Evolutionary conservation across 1,140 invertebrate genomes (phyloP), one percentile per base, ranked within the genome.

Genomic region (Leptinotarsa defecta): DNA sequence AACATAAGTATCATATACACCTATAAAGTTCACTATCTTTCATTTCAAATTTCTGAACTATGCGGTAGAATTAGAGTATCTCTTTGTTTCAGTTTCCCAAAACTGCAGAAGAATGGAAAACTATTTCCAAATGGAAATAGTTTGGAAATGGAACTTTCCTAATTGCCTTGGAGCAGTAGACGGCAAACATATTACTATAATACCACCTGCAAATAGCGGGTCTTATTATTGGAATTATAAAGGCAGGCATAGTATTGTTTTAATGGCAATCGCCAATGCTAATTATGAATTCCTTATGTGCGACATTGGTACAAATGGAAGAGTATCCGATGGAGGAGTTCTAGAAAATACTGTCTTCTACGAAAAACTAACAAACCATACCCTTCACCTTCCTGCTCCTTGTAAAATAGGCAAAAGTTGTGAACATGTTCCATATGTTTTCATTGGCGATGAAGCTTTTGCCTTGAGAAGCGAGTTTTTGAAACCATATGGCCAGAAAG

Each of bases 371-470:
- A 17, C 4, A 5, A 71, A 52, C 20, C 48, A 71, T 48, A n/a
- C 19, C 13, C 48, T 71, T 13, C 69, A 71, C 11, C 48, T 71
- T 71, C 13, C 13, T 49, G n/a, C 48, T 19, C 48, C 69, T 22
- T 8, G 19, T 11, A 19, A 19, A 52, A 48, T 71, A 17, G 43
- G 0, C 20, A 71, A 71, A 15, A n/a, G 13, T 17, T 20, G 49
- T 24, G 48, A 71, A 67, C n/a, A 76, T 20, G 48, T 22, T 68
- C 82, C 8, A 69, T 76, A 68, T 74, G 68, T 76, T 15, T 78
- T 78, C 68, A 27, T 78, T 67, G 74, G 74, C 43, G 87, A 89
- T 83, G 86, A 88, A 74, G 87, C 86, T 68, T 90, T 89, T 83
- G 81, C 86, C 48, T 63, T 88, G 63, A 78, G 77, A 70, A 62